These are phyloP conservation scores for Rhombomys opimus DNA, from an alignment of 2,113 vertebrate genomes.

Conservation along the genomic window DNA sequence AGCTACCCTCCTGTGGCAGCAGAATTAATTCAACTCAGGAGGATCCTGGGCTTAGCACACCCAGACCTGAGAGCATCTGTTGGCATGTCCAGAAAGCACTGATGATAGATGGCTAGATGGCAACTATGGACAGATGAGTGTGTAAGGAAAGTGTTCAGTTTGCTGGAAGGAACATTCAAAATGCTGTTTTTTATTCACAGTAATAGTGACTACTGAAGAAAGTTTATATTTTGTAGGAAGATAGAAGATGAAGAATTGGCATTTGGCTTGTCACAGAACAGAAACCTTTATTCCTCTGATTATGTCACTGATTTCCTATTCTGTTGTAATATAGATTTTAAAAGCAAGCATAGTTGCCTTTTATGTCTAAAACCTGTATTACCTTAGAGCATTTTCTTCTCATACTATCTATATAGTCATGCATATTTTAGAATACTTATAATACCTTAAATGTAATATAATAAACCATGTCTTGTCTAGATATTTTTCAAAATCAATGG, in stretches of 20 bases:
- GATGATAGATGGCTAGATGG: neutral
- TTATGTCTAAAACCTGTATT: neutral
- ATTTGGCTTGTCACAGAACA: neutral
- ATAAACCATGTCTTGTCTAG: neutral
- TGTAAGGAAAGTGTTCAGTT: neutral
- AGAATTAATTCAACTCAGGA: neutral
- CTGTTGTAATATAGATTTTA: neutral
- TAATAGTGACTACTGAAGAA: neutral
- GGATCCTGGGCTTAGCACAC: neutral
- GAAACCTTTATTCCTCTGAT: neutral
- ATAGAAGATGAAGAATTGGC: neutral
- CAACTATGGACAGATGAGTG: neutral
- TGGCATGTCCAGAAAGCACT: neutral
- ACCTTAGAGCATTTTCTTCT: conserved; percentile 7
- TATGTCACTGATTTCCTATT: neutral
- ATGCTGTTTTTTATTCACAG: neutral
- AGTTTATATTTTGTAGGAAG: neutral
- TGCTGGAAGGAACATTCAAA: neutral
- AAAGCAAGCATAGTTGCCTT: neutral
- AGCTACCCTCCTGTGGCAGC: neutral
- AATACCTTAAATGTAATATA: neutral
- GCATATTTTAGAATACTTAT: neutral
- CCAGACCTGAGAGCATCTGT: neutral
- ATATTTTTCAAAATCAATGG: neutral
- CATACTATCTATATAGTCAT: neutral